Conservation (phyloP, 1,140 invertebrate species). For the Riptortus pedestris region DNA sequence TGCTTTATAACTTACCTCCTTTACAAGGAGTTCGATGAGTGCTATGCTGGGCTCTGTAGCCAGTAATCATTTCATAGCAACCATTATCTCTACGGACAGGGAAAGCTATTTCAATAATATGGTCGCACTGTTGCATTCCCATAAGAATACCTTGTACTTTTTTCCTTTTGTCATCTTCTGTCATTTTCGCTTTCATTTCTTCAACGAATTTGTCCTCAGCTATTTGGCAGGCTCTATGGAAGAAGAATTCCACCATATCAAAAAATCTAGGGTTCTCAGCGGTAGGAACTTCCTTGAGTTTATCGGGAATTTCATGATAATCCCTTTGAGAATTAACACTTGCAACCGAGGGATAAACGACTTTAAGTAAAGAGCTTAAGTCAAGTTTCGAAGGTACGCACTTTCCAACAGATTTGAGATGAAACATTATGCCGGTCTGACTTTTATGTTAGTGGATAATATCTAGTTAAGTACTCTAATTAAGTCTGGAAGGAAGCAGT, state of each 20-base stretch:
- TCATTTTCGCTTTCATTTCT: constrained; percentile 63
- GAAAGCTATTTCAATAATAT: constrained; percentile 88
- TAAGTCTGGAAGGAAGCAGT: too few relatives aligned
- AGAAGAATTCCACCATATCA: constrained; percentile 94
- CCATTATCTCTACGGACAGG: constrained; percentile 90
- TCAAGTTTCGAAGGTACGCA: constrained; percentile 26
- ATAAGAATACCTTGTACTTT: constrained; percentile 85
- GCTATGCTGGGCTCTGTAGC: constrained; percentile 94
- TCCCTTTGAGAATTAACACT: constrained; percentile 34
- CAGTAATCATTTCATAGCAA: constrained; percentile 92
- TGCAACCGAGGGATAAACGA: constrained; percentile 30
- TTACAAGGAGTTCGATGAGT: constrained; percentile 93
- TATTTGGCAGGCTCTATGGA: constrained; percentile 77
- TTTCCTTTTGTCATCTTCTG: constrained; percentile 76
- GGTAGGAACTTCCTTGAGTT: constrained; percentile 67
- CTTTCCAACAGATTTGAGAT: constrained; percentile 25
- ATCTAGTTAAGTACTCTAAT: too few relatives aligned
- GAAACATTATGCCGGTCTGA: constrained; percentile 20
- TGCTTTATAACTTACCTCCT: constrained; percentile 87
- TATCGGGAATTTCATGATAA: constrained; percentile 75
- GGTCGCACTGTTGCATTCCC: constrained; percentile 90
- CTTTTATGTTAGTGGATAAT: too few relatives aligned
- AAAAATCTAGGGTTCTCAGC: constrained; percentile 73
- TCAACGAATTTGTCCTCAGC: constrained; percentile 85
- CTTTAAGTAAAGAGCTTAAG: constrained; percentile 34